Base-by-base conservation (phyloP, 2,113 vertebrate species). In the Oncorhynchus keta region DNA sequence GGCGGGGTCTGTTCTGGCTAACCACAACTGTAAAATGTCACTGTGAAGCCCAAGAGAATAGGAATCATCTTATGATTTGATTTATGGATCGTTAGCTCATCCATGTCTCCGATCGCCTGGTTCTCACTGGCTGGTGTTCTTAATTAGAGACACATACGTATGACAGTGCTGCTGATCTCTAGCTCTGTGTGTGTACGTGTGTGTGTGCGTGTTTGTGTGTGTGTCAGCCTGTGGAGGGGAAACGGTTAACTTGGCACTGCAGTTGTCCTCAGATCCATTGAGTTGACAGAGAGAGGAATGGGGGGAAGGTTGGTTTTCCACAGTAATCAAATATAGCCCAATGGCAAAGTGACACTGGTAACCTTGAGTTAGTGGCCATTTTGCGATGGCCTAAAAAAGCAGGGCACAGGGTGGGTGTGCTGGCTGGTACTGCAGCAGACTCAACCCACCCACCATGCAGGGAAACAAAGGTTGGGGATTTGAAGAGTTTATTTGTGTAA, bases 341-440 rank as follows among this genome's bases (percentile, higher is more conserved):
- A 86, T 93, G 93, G 94, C 93, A 93, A 93, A 93, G 94, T 94
- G 92, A 94, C 93, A 91, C 89, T 85, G 74, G 83, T 93, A 94
- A 95, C 95, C 95, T 95, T 96, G 95, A 95, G 93, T 95, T 94
- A 95, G 94, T 82, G 77, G 20, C 78, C 95, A 94, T 95, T 81
- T 95, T 95, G 92, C 92, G 83, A 94, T 89, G 92, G 92, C 92
- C 91, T 94, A 93, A 95, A 96, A 96, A 93, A 93, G 92, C 93
- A 90, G 92, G 93, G 90, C 93, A 93, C 91, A 93, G 94, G 92
- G 68, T 22, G 96, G 68, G 65, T 20, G 68, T 45, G 24, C n/a
- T 30, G 39, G 39, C 45, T 49, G 45, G 45, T 22, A 49, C 68
- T 49, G 45, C 39, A 39, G 16, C 1, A 30, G 18, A 28, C 28